Percentiles rank a stretch among this genome's conserved stretches.
These are phyloP conservation scores for Amiota minor DNA, from an alignment of 2,888 invertebrate species.

Conservation along the genomic window DNA sequence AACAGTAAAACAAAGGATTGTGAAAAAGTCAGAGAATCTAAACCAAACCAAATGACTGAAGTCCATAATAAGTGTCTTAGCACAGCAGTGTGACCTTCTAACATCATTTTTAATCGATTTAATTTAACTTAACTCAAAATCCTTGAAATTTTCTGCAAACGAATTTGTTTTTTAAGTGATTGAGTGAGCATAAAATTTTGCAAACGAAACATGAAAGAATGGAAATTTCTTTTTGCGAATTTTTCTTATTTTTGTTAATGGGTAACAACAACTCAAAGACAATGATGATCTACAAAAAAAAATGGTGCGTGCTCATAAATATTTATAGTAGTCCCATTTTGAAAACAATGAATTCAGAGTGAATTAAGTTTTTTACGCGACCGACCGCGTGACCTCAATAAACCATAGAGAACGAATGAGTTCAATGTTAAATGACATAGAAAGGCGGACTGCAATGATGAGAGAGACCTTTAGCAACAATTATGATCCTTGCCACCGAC, in stretches of 20 bases:
- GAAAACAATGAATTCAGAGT: conserved; percentile 63
- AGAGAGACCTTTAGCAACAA: conserved; percentile 52
- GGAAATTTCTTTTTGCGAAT: conserved; percentile 51
- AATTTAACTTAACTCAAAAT: conserved; percentile 56
- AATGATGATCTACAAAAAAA: conserved; percentile 41
- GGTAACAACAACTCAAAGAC: conserved; percentile 43
- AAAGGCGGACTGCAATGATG: conserved; percentile 35
- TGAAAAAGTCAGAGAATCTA: conserved; percentile 57
- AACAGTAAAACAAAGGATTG: conserved; percentile 58
- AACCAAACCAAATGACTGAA: conserved; percentile 39
- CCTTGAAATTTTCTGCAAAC: conserved; percentile 10
- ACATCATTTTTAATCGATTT: conserved; percentile 59
- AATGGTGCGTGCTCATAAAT: conserved; percentile 53
- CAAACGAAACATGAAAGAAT: conserved; percentile 36
- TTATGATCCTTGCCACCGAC: conserved; percentile 63
- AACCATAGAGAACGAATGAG: conserved; percentile 11
- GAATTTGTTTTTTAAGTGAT: conserved; percentile 35
- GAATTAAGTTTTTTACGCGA: conserved; percentile 66
- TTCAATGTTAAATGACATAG: conserved; percentile 22
- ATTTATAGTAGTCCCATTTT: conserved; percentile 45
- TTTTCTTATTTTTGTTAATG: conserved; percentile 52
- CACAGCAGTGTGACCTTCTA: conserved; percentile 20
- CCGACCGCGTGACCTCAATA: background rate
- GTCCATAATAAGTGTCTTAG: too few species aligned
- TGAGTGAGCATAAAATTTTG: conserved; percentile 41